Evolutionary conservation across 1,140 invertebrate genomes (phyloP), one percentile per base, ranked within the genome.

Genomic region (Orchesella cincta): DNA sequence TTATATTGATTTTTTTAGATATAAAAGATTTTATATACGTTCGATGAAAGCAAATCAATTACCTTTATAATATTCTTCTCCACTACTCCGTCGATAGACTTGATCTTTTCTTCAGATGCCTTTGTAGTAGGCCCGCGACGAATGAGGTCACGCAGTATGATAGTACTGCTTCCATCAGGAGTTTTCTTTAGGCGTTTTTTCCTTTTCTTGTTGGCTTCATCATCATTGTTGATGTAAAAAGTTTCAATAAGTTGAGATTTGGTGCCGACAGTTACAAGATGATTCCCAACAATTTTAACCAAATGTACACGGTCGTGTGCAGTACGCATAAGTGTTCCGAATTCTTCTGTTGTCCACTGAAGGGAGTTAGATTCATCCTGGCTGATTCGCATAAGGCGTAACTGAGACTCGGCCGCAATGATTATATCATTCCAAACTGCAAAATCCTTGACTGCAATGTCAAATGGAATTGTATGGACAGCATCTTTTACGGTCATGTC

Each of bases 401-500:
- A 20, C 18, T 79, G 73, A 8, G 76, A 34, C 51, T 82, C 81
- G 18, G 73, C 81, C 0, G 76, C 57, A 26, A 82, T 77, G 16
- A 82, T 62, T 46, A 39, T 73, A 46, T 82, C 79, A 57, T 34
- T 20, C 79, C 79, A 80, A 26, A 79, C 36, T n/a, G 46, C 34
- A 67, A 82, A 77, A 46, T 80, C 73, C 70, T 78, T 77, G 54
- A 82, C 78, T 16, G 76, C 70, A 51, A 36, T 46, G 23, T 75
- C 73, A 28, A 78, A 78, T 46, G 81, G 29, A 26, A 99, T 86
- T 12, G 98, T 99, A 85, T 94, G 93, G 83, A 99, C 99, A 85
- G 97, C 98, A 84, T 96, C 94, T 83, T 97, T 92, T 29, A 93
- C 97, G 79, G 94, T 91, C 74, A 99, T 86, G 87, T 99, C 95